Conservation (phyloP, 2,888 invertebrate species). For the Drosophila kuntzei region DNA sequence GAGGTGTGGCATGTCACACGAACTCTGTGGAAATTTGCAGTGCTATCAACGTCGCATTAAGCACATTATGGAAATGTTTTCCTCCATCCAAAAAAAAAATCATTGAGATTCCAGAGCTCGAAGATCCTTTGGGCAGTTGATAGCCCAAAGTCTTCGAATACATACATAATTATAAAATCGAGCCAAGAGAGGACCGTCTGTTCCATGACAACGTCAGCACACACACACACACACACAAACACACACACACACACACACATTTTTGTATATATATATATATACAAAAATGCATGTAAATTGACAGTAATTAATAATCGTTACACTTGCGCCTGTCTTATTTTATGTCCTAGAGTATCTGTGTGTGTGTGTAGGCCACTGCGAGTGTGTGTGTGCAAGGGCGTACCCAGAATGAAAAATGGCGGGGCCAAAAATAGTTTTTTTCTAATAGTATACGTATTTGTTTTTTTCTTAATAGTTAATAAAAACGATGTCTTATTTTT, state of each 20-base stretch:
- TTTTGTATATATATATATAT: not conserved
- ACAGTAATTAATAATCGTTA: slow-evolving; percentile 67
- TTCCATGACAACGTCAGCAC: slow-evolving; percentile 26
- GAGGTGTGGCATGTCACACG: slow-evolving; percentile 11
- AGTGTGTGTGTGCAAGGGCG: slow-evolving; percentile 1
- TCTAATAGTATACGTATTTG: no score
- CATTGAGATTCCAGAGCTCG: not conserved
- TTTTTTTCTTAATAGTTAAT: no score
- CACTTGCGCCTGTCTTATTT: slow-evolving; percentile 19
- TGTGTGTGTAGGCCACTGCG: not conserved
- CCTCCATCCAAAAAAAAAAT: not conserved
- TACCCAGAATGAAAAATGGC: no score
- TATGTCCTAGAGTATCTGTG: not conserved
- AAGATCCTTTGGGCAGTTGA: slow-evolving; percentile 18
- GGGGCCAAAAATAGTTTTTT: no score
- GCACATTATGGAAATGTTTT: slow-evolving; percentile 51
- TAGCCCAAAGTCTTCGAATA: slow-evolving; percentile 34
- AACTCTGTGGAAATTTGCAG: slow-evolving; percentile 46
- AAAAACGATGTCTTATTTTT: no score
- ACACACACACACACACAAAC: not conserved
- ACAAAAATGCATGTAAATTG: slow-evolving; percentile 44
- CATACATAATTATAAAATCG: slow-evolving; percentile 63
- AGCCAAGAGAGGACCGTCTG: slow-evolving; percentile 22
- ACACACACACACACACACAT: slow-evolving; percentile 16
- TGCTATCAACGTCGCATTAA: slow-evolving; percentile 66